phyloP scores from a whole-genome alignment of 2,797 vertebrate species.

The Alfaro cultratus region DNA sequence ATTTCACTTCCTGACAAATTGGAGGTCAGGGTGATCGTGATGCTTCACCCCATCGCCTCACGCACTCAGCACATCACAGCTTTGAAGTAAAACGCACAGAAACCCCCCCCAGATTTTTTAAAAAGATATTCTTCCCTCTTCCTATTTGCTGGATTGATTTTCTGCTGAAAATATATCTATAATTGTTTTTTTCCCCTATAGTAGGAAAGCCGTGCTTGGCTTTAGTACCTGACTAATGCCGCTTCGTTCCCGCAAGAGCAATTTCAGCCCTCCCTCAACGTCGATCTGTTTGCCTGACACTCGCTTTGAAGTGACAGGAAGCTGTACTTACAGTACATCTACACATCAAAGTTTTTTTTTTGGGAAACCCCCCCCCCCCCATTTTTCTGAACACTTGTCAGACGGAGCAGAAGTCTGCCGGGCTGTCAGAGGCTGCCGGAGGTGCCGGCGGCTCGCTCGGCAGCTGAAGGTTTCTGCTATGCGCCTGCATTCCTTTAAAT shows the following conservation, averaged over 20 bases:
- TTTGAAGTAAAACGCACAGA: conserved; percentile 74
- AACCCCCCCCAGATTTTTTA: conserved; percentile 24
- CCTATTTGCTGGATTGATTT: conserved; percentile 75
- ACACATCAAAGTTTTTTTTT: conserved; percentile 66
- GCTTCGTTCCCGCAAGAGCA: conserved; percentile 48
- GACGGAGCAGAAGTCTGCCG: conserved; percentile 60
- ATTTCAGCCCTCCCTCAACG: conserved; percentile 36
- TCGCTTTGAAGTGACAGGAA: conserved; percentile 58
- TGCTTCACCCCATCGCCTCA: conserved; percentile 58
- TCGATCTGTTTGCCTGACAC: conserved; percentile 60
- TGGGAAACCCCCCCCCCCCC: conserved; percentile 30
- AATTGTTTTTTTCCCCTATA: conserved; percentile 44
- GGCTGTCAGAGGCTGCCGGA: conserved; percentile 71
- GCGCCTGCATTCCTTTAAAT: conserved; percentile 60
- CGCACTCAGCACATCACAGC: conserved; percentile 74
- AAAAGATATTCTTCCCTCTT: conserved; percentile 32
- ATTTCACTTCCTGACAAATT: conserved; percentile 67
- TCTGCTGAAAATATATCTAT: conserved; percentile 61
- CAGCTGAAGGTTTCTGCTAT: conserved; percentile 64
- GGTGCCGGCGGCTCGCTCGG: conserved; percentile 64
- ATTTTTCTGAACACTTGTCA: conserved; percentile 60
- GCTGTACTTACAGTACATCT: conserved; percentile 62
- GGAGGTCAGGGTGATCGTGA: conserved; percentile 63
- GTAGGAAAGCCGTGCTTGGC: conserved; percentile 54
- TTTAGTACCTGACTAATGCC: conserved; percentile 60